Conservation (phyloP, 2,797 vertebrate genomes). For the Galaxias olidus region DNA sequence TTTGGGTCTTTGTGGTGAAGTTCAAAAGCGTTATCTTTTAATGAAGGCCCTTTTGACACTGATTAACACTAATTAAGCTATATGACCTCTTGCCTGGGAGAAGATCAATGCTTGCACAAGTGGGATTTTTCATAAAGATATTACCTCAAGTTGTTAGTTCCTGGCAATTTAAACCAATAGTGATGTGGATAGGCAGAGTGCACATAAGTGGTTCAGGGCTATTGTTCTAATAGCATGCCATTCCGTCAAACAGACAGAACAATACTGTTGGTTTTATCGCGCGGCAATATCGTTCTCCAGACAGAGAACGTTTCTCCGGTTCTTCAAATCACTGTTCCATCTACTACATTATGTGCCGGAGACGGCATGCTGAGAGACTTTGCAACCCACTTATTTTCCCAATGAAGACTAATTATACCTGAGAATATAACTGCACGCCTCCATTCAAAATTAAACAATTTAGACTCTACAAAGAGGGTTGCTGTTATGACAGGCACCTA, state of each 20-base stretch:
- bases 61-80: constrained; percentile 24
- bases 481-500: constrained; percentile 45
- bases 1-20: too few species aligned
- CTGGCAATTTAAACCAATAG: constrained; percentile 1
- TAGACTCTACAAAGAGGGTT: constrained; percentile 34
- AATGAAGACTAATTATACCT: constrained; percentile 50
- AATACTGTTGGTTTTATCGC: constrained; percentile 11
- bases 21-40: not conserved
- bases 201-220: constrained; percentile 12
- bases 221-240: constrained; percentile 10
- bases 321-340: constrained; percentile 48
- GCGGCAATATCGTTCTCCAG: constrained; percentile 28
- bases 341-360: constrained; percentile 5
- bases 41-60: constrained; percentile 11
- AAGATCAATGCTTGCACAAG: constrained; percentile 17
- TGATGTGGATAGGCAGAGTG: constrained; percentile 18
- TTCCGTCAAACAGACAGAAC: not conserved
- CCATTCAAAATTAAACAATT: constrained; percentile 47
- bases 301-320: constrained; percentile 24
- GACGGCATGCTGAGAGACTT: constrained; percentile 33
- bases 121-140: not conserved
- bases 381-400: constrained; percentile 32
- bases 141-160: too few species aligned
- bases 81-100: constrained; percentile 18
- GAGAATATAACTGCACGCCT: constrained; percentile 28